Evolutionary conservation across 2,113 vertebrate genomes (phyloP), one percentile per base, ranked within the genome.

Genomic region (Todiramphus saurophagus): DNA sequence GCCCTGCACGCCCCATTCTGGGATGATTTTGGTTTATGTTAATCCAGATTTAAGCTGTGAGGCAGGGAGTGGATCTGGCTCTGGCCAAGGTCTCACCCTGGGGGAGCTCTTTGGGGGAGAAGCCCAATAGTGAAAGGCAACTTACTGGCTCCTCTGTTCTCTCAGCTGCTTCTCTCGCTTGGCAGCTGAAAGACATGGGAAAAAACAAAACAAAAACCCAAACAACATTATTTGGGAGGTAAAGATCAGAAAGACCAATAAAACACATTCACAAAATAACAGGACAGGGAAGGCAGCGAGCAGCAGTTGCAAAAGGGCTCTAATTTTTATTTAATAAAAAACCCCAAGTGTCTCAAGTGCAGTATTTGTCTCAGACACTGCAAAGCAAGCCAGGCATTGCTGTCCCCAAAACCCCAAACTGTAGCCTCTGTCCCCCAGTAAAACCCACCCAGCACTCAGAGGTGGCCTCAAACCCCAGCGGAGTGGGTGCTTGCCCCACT

Each of bases 121-220:
- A 92, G 11, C 0, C 1, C 0, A 0, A 15, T 0, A 1, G 44
- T 28, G 30, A 87, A 68, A 41, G 23, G 67, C 10, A 44, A 98
- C 98, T 98, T 95, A 98, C 98, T 25, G 91, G 14, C 30, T 97
- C 30, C 93, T 96, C 63, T 10, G 85, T 30, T 96, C 56, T 0
- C 68, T 90, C 51, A 15, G 59, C 44, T 87, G 95, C 51, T 94
- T 85, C 1, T 88, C 30, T 70, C 13, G 64, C 84, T 96, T 97
- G 9, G 37, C 16, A 51, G 77, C 98, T 98, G 90, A 30, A 95
- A 92, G 62, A 77, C n/a, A 73, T 89, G 31, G 25, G 3, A 6
- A 16, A 28, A 74, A 89, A 33, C 20, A 3, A 8, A 35, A 25
- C 63, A 50, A 21, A 21, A 21, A 48, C 5, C 19, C 19, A 20